Evolutionary conservation across 1,140 invertebrate genomes (phyloP), one percentile per base, ranked within the genome.

Genomic region (Metaphire vulgaris): DNA sequence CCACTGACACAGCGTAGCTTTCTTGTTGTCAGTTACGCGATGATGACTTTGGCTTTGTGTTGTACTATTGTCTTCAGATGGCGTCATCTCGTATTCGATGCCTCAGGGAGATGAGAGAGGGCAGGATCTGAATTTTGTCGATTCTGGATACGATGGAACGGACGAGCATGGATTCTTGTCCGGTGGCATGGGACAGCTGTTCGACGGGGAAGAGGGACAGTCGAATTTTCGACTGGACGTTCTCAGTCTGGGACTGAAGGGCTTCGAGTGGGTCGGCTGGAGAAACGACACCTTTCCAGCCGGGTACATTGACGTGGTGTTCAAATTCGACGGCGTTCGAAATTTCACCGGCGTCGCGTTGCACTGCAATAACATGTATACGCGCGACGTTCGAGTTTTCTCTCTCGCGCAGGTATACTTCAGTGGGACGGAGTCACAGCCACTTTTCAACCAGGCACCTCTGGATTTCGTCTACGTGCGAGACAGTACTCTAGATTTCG

Each of bases 71-170:
- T 82, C 88, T 86, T 33, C 87, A 93, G 92, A 90, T 83, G 92
- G 92, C 67, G 88, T 95, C 16, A 85, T 93, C 0, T 90, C 90
- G 15, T 96, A 96, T 84, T 89, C 90, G 31, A 93, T 94, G 88
- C 92, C 92, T 0, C 90, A 94, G 78, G 94, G 94, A 79, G 91
- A 92, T 76, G 88, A 89, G 76, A 87, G 91, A 70, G 90, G 89
- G 72, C 90, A 87, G 82, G 85, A 91, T 79, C 90, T 93, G 80
- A 92, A 96, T 84, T 90, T 97, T 66, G 92, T 91, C 77, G 96
- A 98, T 85, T 90, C 91, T 79, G 92, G 92, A 56, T 99, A 97
- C 87, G 96, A 98, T 86, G 96, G 96, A 0, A 31, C 30, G 26
- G 29, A 33, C 28, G 30, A 75, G 41, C 41, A 78, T 66, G 73